Evolutionary conservation across 2,888 invertebrate species (phyloP).

Genomic region (Gortyna flavago): DNA sequence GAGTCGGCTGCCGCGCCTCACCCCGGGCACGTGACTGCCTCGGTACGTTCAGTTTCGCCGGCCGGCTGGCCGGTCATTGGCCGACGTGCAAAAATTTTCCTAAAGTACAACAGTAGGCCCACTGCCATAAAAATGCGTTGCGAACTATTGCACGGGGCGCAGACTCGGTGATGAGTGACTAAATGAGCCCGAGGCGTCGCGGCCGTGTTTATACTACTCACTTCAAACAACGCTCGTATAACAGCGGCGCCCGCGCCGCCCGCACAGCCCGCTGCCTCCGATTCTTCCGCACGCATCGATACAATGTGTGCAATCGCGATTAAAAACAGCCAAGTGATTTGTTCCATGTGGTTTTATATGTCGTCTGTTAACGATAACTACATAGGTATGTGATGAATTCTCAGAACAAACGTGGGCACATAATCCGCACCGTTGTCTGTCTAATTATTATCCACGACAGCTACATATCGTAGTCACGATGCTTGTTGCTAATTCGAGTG

Average conservation of each 20-base stretch:
- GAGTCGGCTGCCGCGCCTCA: conserved; percentile 88
- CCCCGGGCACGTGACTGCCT: conserved; percentile 90
- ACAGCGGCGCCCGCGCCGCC: conserved; percentile 76
- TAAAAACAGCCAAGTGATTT: conserved; percentile 74
- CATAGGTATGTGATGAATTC: conserved; percentile 64
- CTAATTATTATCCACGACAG: conserved; percentile 38
- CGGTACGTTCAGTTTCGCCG: conserved; percentile 83
- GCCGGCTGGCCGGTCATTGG: conserved; percentile 88
- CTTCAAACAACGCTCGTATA: conserved; percentile 81
- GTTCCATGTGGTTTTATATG: conserved; percentile 75
- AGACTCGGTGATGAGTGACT: conserved; percentile 75
- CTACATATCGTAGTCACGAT: conserved; percentile 12
- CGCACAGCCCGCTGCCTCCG: conserved; percentile 66
- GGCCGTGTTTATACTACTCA: conserved; percentile 77
- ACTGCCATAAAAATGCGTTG: conserved; percentile 82
- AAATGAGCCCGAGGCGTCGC: conserved; percentile 73
- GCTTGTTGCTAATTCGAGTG: conserved; percentile 26
- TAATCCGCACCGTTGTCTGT: conserved; percentile 45
- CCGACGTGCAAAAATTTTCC: conserved; percentile 83
- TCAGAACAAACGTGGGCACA: conserved; percentile 49
- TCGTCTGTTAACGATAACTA: conserved; percentile 70
- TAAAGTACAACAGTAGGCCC: conserved; percentile 79
- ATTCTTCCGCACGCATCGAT: conserved; percentile 72
- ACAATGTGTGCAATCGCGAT: conserved; percentile 74
- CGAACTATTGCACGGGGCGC: conserved; percentile 78